Evolutionary conservation across 2,113 vertebrate genomes (phyloP).

Genomic region (Taxidea taxus): DNA sequence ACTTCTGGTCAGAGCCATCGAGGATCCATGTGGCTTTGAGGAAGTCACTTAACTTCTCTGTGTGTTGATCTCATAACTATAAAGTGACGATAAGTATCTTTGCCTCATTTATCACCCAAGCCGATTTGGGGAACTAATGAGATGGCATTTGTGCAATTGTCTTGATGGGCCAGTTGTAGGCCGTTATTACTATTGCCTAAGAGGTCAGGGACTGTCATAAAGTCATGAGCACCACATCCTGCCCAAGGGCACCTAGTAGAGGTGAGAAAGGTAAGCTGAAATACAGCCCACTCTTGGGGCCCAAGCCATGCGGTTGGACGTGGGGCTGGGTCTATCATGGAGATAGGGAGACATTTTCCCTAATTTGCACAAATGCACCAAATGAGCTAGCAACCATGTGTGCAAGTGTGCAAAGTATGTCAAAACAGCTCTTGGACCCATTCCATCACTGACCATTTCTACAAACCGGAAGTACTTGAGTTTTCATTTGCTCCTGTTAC

Average conservation of each 20-base stretch:
- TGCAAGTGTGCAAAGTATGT: constrained; percentile 40
- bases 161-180: background rate
- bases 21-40: background rate
- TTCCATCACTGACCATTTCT: background rate
- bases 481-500: background rate
- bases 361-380: constrained; percentile 25
- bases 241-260: background rate
- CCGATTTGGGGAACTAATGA: background rate
- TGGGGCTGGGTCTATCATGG: background rate
- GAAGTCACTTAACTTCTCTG: background rate
- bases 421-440: constrained; percentile 3
- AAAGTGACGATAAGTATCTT: background rate
- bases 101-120: background rate
- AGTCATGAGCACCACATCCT: background rate
- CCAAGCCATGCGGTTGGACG: background rate
- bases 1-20: background rate
- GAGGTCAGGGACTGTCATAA: background rate
- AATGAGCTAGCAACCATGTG: background rate
- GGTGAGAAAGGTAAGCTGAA: background rate
- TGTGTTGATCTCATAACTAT: background rate
- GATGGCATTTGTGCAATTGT: background rate
- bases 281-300: background rate
- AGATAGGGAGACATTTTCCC: background rate
- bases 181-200: background rate
- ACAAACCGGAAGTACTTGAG: background rate